Evolutionary conservation across 2,888 invertebrate species (phyloP).

Genomic region (Dorcus parallelipipedus): DNA sequence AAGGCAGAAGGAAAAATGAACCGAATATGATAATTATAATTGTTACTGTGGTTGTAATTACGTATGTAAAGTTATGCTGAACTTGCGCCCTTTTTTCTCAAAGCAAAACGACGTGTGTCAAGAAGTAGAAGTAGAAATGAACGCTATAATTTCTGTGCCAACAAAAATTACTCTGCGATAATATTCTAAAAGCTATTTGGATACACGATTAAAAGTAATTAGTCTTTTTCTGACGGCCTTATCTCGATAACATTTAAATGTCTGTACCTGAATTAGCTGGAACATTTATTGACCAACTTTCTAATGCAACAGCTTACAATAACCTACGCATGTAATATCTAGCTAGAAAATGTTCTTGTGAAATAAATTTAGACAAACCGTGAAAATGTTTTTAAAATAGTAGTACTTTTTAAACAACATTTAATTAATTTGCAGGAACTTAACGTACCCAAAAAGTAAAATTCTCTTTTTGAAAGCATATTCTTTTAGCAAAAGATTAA

Average conservation of each 20-base stretch:
- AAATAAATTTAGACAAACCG: too few relatives aligned
- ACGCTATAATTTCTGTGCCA: neutral
- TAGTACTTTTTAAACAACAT: too few relatives aligned
- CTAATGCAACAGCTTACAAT: neutral
- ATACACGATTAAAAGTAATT: conserved; percentile 7
- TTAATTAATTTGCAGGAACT: too few relatives aligned
- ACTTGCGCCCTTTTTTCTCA: neutral
- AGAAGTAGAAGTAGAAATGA: neutral
- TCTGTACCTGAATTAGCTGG: neutral
- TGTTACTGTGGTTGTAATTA: neutral
- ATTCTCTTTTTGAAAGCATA: too few relatives aligned
- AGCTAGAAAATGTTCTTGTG: too few relatives aligned
- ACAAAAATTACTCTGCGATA: neutral
- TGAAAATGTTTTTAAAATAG: too few relatives aligned
- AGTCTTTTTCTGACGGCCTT: conserved; percentile 4
- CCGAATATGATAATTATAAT: neutral
- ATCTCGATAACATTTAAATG: conserved; percentile 7
- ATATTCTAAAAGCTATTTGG: neutral
- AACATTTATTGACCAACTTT: neutral
- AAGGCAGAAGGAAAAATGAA: neutral
- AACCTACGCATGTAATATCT: too few relatives aligned
- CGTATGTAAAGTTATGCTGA: neutral
- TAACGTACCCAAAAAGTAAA: too few relatives aligned
- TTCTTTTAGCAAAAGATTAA: too few relatives aligned
- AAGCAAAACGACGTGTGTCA: neutral